phyloP scores from a whole-genome alignment of 2,888 invertebrate genomes.

The Drosophila greeni region DNA sequence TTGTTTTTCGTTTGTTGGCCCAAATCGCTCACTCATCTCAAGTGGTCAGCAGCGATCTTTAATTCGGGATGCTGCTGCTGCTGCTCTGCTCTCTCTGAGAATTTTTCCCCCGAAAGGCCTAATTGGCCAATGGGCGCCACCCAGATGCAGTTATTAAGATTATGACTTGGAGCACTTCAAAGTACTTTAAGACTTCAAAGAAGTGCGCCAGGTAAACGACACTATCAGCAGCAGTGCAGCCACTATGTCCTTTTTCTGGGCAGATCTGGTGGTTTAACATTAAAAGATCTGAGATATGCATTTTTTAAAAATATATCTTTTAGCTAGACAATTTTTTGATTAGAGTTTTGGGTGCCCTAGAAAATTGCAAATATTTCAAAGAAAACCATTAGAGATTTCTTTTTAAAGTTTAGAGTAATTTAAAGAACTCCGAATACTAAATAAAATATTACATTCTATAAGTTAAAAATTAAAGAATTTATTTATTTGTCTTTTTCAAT shows the following conservation, averaged over 20 bases:
- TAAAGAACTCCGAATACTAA: no score
- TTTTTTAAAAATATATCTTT: not conserved
- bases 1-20: constrained; percentile 64
- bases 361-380: no score
- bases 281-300: no score
- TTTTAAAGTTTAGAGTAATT: no score
- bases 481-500: not conserved
- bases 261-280: not conserved
- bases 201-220: constrained; percentile 32
- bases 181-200: constrained; percentile 32
- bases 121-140: constrained; percentile 67
- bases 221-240: constrained; percentile 1
- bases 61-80: not conserved
- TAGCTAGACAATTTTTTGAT: no score
- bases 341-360: no score
- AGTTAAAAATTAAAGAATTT: no score
- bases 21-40: constrained; percentile 71
- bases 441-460: no score
- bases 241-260: not conserved
- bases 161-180: constrained; percentile 44
- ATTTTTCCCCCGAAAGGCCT: constrained; percentile 25
- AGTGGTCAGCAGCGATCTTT: constrained; percentile 58
- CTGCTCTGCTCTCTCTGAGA: constrained; percentile 4
- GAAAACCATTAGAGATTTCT: no score
- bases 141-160: constrained; percentile 55